Percentiles rank a stretch among this genome's conserved stretches.
These are phyloP conservation scores for Limnephilus marmoratus DNA, from an alignment of 2,888 invertebrate genomes.

Conservation along the genomic window DNA sequence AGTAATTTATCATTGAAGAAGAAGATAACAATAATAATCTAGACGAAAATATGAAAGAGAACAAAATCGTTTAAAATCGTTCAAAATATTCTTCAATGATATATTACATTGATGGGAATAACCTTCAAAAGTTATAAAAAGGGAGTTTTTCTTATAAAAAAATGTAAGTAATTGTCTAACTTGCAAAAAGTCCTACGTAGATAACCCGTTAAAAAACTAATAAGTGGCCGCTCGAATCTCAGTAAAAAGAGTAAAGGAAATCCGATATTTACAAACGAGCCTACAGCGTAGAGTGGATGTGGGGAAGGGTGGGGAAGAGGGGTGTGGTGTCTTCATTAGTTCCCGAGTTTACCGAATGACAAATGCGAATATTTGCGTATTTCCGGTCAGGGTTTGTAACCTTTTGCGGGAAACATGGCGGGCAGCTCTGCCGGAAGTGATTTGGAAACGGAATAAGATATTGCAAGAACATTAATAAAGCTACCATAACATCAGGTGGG, in stretches of 20 bases:
- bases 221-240: background rate
- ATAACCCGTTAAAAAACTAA: background rate
- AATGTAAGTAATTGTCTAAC: background rate
- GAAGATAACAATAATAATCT: too few species aligned
- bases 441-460: constrained; percentile 32
- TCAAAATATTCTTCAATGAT: too few species aligned
- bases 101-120: too few species aligned
- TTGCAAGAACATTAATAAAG: constrained; percentile 29
- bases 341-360: constrained; percentile 52
- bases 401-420: constrained; percentile 30
- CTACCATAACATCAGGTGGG: background rate
- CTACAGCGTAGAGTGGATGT: background rate
- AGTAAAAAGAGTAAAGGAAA: background rate
- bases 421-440: constrained; percentile 38
- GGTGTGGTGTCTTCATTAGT: constrained; percentile 54
- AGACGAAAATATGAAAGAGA: too few species aligned
- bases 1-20: too few species aligned
- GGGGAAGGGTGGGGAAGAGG: background rate
- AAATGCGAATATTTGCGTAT: constrained; percentile 62
- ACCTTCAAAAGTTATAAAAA: too few species aligned
- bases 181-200: background rate
- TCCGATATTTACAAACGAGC: background rate
- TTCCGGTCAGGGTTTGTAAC: constrained; percentile 25
- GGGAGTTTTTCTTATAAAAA: too few species aligned
- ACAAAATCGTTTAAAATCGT: too few species aligned